Evolutionary conservation across 2,888 invertebrate genomes (phyloP).

Genomic region (Drosophila antonietae): DNA sequence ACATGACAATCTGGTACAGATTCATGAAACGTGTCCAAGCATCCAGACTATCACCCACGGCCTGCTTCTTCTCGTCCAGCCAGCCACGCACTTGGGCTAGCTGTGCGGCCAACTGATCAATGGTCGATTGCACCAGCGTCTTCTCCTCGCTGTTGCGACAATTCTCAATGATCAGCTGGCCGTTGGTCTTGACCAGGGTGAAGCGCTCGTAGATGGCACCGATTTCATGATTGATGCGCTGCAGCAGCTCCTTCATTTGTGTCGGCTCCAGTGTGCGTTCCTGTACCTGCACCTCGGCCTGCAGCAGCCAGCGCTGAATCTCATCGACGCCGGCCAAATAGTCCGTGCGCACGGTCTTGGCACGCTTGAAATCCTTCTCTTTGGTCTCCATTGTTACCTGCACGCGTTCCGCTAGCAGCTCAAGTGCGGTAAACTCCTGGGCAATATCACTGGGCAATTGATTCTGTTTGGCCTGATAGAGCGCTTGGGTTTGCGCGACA

Average conservation of each 20-base stretch:
- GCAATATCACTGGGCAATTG: conserved; percentile 90
- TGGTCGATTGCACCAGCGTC: conserved; percentile 90
- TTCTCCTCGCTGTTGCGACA: conserved; percentile 92
- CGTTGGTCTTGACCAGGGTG: conserved; percentile 91
- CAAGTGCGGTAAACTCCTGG: conserved; percentile 92
- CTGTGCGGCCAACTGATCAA: conserved; percentile 91
- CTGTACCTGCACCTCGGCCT: conserved; percentile 92
- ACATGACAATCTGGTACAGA: conserved; percentile 91
- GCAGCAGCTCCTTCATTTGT: conserved; percentile 90
- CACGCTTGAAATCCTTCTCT: conserved; percentile 94
- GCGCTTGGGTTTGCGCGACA: conserved; percentile 87
- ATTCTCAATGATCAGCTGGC: conserved; percentile 91
- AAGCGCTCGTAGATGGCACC: conserved; percentile 90
- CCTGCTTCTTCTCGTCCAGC: conserved; percentile 93
- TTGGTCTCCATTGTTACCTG: conserved; percentile 94
- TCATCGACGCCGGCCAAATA: conserved; percentile 92
- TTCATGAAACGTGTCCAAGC: conserved; percentile 94
- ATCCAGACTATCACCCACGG: conserved; percentile 94
- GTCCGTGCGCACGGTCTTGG: conserved; percentile 92
- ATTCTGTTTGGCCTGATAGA: conserved; percentile 88
- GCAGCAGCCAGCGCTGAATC: conserved; percentile 92
- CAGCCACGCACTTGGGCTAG: conserved; percentile 91
- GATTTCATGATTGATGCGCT: conserved; percentile 91
- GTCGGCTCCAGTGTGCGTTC: conserved; percentile 92
- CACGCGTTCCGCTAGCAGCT: conserved; percentile 92